These are phyloP conservation scores for Cantharis rustica DNA, from an alignment of 2,888 invertebrate genomes.

Conservation along the genomic window DNA sequence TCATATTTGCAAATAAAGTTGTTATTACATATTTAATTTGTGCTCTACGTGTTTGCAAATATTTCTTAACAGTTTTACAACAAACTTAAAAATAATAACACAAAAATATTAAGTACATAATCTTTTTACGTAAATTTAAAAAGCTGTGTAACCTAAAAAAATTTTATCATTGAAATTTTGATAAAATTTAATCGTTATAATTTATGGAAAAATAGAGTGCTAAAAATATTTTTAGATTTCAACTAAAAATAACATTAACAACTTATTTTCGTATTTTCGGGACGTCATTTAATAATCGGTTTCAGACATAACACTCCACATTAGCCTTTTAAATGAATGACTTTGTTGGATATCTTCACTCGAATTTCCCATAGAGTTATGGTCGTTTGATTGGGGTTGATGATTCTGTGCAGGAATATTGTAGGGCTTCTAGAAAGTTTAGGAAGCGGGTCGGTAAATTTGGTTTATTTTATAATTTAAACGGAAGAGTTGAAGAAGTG, in stretches of 20 bases:
- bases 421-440: constrained; percentile 45
- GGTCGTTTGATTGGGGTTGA: constrained; percentile 48
- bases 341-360: constrained; percentile 89
- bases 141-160: not conserved
- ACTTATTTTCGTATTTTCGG: constrained; percentile 17
- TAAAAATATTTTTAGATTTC: constrained; percentile 21
- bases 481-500: constrained; percentile 16
- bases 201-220: constrained; percentile 17
- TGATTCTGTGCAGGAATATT: constrained; percentile 12
- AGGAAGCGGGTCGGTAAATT: not conserved
- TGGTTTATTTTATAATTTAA: constrained; percentile 17
- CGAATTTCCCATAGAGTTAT: constrained; percentile 69
- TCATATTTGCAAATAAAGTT: not conserved
- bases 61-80: constrained; percentile 29
- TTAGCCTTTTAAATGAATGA: constrained; percentile 89
- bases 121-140: not conserved
- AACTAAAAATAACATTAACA: constrained; percentile 24
- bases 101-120: not conserved
- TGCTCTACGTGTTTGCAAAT: constrained; percentile 51
- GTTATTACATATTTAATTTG: not conserved
- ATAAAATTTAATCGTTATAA: not conserved
- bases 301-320: constrained; percentile 88
- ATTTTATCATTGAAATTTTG: constrained; percentile 5
- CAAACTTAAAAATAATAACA: not conserved
- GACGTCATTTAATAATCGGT: constrained; percentile 56